Base-by-base conservation (phyloP, 92 coral and sea anemone genomes). In the Anthopleura xanthogrammica region DNA sequence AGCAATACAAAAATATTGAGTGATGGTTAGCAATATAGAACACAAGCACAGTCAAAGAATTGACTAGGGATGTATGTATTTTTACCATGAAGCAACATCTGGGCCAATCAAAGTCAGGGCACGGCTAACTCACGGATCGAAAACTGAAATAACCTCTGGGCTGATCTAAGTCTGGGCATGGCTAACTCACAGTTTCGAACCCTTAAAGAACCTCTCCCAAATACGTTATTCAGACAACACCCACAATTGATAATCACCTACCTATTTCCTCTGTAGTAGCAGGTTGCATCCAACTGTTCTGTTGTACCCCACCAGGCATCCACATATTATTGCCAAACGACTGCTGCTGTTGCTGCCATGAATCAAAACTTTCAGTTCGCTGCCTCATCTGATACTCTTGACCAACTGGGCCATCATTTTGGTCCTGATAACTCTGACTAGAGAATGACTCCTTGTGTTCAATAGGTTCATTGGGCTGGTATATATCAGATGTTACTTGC, bases 301-400 rank as follows among this genome's bases (percentile, higher is more conserved):
- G 84, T 22, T 81, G 84, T 40, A 60, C 16, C 0, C 9, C 22
- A 23, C 84, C 83, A 24, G 84, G 78, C 77, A 81, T 81, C 77
- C 77, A 81, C 84, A 81, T 70, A 52, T 52, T 60, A 79, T n/a
- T 77, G 4, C 16, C 41, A 62, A 79, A 29, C 42, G 29, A 29
- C 50, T 80, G 70, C 62, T 9, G 22, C 16, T 46, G 52, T 19
- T 68, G 75, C 5, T 50, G 56, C 75, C 75, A 81, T 3, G 22
- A 20, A 79, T 79, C 82, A 24, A 23, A 12, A 6, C n/a, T 24
- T 24, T 79, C 71, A 19, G n/a, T 29, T 13, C 48, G 70, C 52
- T 79, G 71, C 16, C 55, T 70, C 36, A 10, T 13, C 77, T 68
- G 77, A 48, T n/a, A 81, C 55, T 52, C 84, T 50, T 68, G 84